Percentiles rank a stretch among this genome's conserved stretches.
Evolutionary conservation across 2,113 vertebrate species (phyloP).

Genomic region (Rhadina sibilatrix): DNA sequence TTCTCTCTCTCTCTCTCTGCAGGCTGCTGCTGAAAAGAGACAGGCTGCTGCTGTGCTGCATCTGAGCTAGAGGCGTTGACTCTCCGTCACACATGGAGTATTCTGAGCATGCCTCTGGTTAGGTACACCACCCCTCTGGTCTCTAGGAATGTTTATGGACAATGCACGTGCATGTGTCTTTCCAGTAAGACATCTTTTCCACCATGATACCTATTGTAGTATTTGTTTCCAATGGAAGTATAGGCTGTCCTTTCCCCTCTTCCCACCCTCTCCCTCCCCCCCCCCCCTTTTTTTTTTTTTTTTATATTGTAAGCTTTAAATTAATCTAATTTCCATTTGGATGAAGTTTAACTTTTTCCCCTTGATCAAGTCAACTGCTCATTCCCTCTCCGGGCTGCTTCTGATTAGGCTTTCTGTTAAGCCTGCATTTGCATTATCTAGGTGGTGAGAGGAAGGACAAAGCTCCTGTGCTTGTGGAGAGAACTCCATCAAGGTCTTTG

Average conservation of each 20-base stretch:
- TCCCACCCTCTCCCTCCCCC: accelerated
- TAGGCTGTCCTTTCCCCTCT: background rate
- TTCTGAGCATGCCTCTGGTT: background rate
- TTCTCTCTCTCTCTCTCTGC: background rate
- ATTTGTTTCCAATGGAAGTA: background rate
- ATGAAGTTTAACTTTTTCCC: background rate
- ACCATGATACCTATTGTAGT: accelerated
- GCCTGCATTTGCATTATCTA: background rate
- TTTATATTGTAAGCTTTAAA: background rate
- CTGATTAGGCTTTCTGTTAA: background rate
- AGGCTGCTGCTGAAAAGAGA: background rate
- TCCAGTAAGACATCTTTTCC: background rate
- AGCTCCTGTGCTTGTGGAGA: background rate
- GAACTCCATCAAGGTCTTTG: background rate
- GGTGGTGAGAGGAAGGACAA: background rate
- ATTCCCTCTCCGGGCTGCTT: background rate
- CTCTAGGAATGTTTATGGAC: background rate
- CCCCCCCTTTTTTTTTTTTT: too few species aligned
- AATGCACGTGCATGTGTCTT: background rate
- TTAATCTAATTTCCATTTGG: constrained; percentile 4
- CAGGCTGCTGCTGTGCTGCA: background rate
- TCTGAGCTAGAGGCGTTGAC: background rate
- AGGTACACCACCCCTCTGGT: background rate
- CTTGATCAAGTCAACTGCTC: background rate
- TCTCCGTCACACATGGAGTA: background rate